phyloP scores from a whole-genome alignment of 1,140 invertebrate species.

The Brachionus angularis region DNA sequence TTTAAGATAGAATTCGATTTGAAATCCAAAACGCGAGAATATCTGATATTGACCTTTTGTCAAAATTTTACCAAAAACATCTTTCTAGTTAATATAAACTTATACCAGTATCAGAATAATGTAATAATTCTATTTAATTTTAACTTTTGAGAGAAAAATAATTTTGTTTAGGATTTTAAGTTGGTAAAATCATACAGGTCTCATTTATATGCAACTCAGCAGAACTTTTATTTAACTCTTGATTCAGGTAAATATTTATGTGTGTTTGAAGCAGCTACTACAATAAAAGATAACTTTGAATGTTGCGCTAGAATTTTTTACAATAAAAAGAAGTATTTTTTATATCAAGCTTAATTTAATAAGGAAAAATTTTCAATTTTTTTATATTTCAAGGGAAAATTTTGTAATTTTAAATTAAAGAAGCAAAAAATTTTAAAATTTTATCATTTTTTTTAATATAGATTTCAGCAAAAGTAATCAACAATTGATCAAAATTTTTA shows the following conservation, averaged over 20 bases:
- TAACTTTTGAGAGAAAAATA: too few species aligned
- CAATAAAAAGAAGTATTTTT: background rate
- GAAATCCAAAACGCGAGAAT: background rate
- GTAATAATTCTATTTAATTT: too few species aligned
- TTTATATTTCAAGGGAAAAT: too few species aligned
- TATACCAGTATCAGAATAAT: too few species aligned
- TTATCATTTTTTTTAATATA: too few species aligned
- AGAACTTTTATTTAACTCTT: background rate
- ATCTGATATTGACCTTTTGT: background rate
- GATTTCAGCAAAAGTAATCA: too few species aligned
- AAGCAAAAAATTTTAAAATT: too few species aligned
- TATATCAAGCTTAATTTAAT: constrained; percentile 13
- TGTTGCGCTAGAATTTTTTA: constrained; percentile 17
- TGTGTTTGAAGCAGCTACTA: background rate
- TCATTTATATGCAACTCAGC: background rate
- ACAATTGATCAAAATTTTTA: too few species aligned
- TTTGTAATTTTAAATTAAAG: too few species aligned
- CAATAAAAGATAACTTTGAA: background rate
- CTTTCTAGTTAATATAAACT: background rate
- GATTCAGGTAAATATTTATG: constrained; percentile 9
- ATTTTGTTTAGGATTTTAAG: too few species aligned
- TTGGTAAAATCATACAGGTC: background rate
- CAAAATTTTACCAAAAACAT: background rate
- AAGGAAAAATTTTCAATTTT: too few species aligned
- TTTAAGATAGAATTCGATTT: constrained; percentile 25